phyloP scores from a whole-genome alignment of 2,113 vertebrate species.

The Sigmodon hispidus region DNA sequence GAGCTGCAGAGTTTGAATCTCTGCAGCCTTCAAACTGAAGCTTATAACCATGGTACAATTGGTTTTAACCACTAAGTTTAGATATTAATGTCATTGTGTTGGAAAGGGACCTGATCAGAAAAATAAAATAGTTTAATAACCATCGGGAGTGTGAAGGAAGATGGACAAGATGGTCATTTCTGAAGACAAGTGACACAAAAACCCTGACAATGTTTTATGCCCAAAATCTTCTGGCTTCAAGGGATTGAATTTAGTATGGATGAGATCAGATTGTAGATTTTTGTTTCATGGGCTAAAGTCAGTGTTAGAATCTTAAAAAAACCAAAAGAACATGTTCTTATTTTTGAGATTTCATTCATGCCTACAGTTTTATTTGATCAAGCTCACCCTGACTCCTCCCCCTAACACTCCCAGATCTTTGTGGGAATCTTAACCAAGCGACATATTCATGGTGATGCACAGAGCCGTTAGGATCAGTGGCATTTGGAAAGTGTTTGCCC shows the following conservation, averaged over 20 bases:
- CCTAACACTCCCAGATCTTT: neutral
- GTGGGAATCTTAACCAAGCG: neutral
- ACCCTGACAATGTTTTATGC: neutral
- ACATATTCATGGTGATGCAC: neutral
- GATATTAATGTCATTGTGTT: neutral
- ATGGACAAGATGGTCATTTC: neutral
- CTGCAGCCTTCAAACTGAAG: neutral
- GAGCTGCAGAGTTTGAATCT: neutral
- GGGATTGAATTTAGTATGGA: neutral
- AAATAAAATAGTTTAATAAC: neutral
- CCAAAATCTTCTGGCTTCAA: neutral
- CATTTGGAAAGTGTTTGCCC: neutral
- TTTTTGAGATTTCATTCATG: neutral
- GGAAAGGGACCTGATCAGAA: neutral
- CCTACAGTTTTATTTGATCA: neutral
- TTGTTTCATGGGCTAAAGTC: conserved; percentile 1
- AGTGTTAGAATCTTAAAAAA: neutral
- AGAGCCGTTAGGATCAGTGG: neutral
- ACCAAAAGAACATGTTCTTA: neutral
- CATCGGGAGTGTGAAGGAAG: neutral
- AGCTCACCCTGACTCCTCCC: neutral
- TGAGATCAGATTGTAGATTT: neutral
- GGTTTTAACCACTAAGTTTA: neutral
- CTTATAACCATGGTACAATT: rapidly evolving
- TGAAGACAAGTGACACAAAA: neutral